Percentiles rank a stretch among this genome's conserved stretches.
Evolutionary conservation across 1,140 invertebrate genomes (phyloP).

Genomic region (Lanistes nyassanus): DNA sequence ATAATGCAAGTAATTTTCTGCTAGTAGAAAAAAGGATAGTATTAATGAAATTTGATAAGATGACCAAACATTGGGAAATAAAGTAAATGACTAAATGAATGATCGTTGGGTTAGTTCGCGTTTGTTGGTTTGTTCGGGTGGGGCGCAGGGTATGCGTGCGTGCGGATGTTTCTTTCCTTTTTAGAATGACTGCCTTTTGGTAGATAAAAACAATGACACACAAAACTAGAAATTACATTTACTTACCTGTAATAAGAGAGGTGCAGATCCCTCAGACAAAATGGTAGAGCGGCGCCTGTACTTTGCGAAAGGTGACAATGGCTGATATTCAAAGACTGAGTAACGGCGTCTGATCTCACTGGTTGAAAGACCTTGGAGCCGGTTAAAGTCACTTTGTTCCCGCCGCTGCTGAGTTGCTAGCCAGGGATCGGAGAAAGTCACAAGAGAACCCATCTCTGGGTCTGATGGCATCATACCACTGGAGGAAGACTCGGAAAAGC

Average conservation of each 20-base stretch:
- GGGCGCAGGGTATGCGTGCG: too few relatives aligned
- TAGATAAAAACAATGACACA: not conserved
- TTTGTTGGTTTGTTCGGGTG: too few relatives aligned
- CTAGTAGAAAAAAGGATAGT: too few relatives aligned
- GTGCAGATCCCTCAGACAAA: constrained; percentile 14
- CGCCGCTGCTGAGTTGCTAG: not conserved
- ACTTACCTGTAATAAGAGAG: constrained; percentile 16
- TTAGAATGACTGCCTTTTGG: not conserved
- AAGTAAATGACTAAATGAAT: too few relatives aligned
- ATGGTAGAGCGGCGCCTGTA: not conserved
- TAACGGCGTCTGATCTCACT: constrained; percentile 8
- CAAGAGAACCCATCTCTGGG: constrained; percentile 11
- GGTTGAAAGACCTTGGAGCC: not conserved
- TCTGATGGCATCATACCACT: constrained; percentile 1
- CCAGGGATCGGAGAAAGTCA: not conserved
- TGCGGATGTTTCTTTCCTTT: not conserved
- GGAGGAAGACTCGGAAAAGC: constrained; percentile 11
- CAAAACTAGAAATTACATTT: not conserved
- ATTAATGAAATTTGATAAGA: too few relatives aligned
- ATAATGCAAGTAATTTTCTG: too few relatives aligned
- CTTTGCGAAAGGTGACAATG: constrained; percentile 12
- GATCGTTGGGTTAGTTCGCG: too few relatives aligned
- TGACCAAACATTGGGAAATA: too few relatives aligned
- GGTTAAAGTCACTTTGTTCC: not conserved
- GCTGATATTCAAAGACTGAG: constrained; percentile 10